Percentiles rank a stretch among this genome's conserved stretches.
Conservation (phyloP, 2,888 invertebrate species). For the Melolontha melolontha region DNA sequence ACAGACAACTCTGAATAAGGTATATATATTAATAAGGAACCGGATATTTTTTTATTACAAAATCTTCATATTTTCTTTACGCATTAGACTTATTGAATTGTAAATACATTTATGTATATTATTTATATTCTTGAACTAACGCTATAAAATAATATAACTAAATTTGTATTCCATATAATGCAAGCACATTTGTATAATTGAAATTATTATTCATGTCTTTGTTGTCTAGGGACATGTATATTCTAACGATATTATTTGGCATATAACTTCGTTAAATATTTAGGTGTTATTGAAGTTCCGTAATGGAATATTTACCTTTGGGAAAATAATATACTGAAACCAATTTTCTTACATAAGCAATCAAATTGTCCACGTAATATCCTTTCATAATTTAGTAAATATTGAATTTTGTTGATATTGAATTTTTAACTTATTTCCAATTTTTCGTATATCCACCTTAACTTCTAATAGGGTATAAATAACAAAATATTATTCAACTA, state of each 20-base stretch:
- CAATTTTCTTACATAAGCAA: constrained; percentile 27
- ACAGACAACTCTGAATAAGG: too few relatives aligned
- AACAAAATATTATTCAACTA: not conserved
- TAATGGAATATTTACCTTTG: constrained; percentile 24
- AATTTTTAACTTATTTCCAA: constrained; percentile 3
- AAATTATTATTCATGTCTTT: constrained; percentile 25
- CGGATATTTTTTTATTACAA: too few relatives aligned
- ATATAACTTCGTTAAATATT: constrained; percentile 28
- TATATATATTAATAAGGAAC: too few relatives aligned
- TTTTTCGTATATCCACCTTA: too few relatives aligned
- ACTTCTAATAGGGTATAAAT: not conserved
- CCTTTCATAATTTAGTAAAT: constrained; percentile 23
- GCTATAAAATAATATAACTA: too few relatives aligned
- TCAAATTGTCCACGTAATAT: constrained; percentile 12
- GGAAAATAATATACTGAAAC: constrained; percentile 22
- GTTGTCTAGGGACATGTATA: constrained; percentile 8
- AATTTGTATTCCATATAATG: not conserved
- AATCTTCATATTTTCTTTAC: too few relatives aligned
- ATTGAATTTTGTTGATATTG: constrained; percentile 9
- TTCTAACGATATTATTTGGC: constrained; percentile 21
- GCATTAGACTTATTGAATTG: too few relatives aligned
- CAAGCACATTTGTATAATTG: constrained; percentile 4
- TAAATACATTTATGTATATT: not conserved
- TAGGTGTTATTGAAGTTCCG: constrained; percentile 26
- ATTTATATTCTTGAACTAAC: too few relatives aligned